These are phyloP conservation scores for Melanocharis versteri DNA, from an alignment of 2,113 vertebrate genomes.

Conservation along the genomic window DNA sequence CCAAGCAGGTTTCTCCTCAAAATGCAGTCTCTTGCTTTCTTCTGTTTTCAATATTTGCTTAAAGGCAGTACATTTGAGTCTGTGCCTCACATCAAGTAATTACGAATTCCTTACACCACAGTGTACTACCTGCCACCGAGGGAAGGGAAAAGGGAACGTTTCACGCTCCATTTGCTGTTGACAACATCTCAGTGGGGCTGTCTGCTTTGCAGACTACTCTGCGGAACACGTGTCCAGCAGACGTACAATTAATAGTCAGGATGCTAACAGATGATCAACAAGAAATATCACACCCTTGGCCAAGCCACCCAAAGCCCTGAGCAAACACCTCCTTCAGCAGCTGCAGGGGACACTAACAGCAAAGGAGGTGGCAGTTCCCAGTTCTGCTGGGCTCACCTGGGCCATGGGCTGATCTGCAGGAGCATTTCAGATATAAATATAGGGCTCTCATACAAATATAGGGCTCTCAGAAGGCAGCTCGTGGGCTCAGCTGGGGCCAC, in stretches of 20 bases:
- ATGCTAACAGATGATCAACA: background rate
- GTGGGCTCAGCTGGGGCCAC: background rate
- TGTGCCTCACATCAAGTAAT: background rate
- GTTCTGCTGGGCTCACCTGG: background rate
- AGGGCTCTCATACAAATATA: background rate
- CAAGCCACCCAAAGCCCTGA: background rate
- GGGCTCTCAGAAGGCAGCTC: background rate
- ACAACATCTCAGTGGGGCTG: background rate
- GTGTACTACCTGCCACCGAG: background rate
- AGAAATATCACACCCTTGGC: background rate
- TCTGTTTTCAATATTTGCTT: slow-evolving; percentile 40
- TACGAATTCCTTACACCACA: background rate
- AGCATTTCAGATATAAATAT: background rate
- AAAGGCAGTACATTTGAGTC: background rate
- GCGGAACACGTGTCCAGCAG: background rate
- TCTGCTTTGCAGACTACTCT: background rate
- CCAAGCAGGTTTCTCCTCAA: slow-evolving; percentile 12
- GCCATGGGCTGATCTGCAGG: background rate
- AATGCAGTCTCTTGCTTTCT: background rate
- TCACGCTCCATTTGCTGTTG: slow-evolving; percentile 4
- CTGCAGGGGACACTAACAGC: background rate
- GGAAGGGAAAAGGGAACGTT: background rate
- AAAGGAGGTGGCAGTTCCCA: fast-evolving
- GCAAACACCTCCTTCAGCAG: background rate
- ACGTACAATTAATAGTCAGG: background rate